Evolutionary conservation across 2,888 invertebrate genomes (phyloP).

Genomic region (Pollenia labialis): DNA sequence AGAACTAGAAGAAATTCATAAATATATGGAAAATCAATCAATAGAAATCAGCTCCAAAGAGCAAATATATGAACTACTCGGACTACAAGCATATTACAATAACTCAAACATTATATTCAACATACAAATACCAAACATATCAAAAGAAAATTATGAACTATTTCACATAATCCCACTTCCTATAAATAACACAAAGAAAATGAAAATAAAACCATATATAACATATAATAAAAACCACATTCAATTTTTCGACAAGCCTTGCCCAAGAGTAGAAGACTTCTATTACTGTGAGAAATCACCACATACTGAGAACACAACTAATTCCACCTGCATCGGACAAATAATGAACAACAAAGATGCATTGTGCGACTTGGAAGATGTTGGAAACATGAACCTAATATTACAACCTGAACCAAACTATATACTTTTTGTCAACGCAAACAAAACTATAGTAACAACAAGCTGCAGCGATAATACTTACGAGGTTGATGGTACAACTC

Average conservation of each 20-base stretch:
- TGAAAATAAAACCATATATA: slow-evolving; percentile 43
- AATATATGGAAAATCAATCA: background rate
- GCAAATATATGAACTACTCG: background rate
- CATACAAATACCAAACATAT: slow-evolving; percentile 60
- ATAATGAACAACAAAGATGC: slow-evolving; percentile 26
- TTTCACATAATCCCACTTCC: slow-evolving; percentile 59
- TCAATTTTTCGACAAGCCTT: slow-evolving; percentile 37
- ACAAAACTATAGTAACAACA: slow-evolving; percentile 2
- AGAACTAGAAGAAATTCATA: too few relatives aligned
- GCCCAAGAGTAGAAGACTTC: slow-evolving; percentile 39
- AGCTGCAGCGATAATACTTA: background rate
- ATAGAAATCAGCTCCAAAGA: background rate
- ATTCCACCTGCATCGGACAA: slow-evolving; percentile 19
- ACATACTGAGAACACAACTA: slow-evolving; percentile 4
- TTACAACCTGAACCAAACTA: background rate
- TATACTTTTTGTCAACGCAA: background rate
- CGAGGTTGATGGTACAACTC: background rate
- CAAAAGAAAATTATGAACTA: slow-evolving; percentile 47
- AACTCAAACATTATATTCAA: slow-evolving; percentile 5
- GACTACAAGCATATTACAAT: too few relatives aligned
- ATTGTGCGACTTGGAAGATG: slow-evolving; percentile 9
- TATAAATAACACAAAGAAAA: slow-evolving; percentile 56
- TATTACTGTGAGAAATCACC: slow-evolving; percentile 34
- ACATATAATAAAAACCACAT: slow-evolving; percentile 27
- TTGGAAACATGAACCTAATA: background rate